Percentiles rank a stretch among this genome's conserved stretches.
phyloP scores from a whole-genome alignment of 2,888 invertebrate species.

The Eugnorisma glareosa region DNA sequence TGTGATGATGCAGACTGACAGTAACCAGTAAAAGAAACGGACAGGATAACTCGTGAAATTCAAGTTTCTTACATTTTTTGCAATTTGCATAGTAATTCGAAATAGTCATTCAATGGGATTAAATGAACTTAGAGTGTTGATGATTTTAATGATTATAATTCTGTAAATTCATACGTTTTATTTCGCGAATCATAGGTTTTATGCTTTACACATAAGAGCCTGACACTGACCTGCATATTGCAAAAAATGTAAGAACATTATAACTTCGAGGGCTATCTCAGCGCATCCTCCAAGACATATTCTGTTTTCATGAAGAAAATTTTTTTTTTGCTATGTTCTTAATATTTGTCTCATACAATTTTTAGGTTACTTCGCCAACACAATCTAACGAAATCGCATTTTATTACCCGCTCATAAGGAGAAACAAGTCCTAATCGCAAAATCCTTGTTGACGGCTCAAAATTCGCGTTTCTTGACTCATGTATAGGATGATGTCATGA shows the following conservation, averaged over 20 bases:
- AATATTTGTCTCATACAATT: not conserved
- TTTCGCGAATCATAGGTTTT: no score
- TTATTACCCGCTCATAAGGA: not conserved
- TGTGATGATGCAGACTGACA: not conserved
- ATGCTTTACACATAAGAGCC: no score
- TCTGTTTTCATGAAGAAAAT: not conserved
- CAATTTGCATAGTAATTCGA: no score
- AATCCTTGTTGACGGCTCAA: constrained; percentile 53
- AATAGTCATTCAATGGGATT: no score
- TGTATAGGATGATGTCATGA: constrained; percentile 54
- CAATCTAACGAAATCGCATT: not conserved
- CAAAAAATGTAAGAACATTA: no score
- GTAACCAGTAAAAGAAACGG: not conserved
- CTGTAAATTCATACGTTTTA: no score
- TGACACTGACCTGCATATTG: no score
- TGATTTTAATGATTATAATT: no score
- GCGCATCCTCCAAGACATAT: not conserved
- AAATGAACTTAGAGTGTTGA: no score
- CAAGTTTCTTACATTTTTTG: no score
- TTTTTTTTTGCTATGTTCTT: not conserved
- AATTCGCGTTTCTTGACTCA: constrained; percentile 57
- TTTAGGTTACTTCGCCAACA: not conserved
- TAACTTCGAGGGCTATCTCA: no score
- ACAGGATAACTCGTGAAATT: no score
- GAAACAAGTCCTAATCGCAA: constrained; percentile 48